Conservation (phyloP, 2,113 vertebrate genomes). For the Burhinus bistriatus region DNA sequence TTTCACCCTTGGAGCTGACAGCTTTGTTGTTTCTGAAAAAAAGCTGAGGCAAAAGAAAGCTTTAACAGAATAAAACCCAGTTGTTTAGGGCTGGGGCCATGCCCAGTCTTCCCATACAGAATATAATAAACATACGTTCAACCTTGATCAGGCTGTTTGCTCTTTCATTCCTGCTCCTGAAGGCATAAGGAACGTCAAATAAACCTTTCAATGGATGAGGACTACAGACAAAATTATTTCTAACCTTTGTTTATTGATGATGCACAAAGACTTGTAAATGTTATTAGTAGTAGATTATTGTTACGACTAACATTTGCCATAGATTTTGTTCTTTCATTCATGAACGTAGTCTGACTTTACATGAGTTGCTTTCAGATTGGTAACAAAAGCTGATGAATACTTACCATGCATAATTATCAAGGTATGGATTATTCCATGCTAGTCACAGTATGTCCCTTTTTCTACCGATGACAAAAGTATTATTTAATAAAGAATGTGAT, state of each 20-base stretch:
- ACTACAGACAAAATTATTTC: neutral
- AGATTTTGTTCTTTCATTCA: neutral
- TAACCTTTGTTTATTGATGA: neutral
- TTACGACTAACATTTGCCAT: neutral
- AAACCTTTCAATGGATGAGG: neutral
- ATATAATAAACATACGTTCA: neutral
- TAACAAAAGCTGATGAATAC: neutral
- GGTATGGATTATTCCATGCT: neutral
- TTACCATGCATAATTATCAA: neutral
- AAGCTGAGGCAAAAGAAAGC: neutral
- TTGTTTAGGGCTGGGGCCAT: neutral
- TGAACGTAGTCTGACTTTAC: neutral
- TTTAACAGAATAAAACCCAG: neutral
- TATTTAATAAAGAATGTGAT: neutral
- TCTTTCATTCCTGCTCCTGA: neutral
- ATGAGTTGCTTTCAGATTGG: neutral
- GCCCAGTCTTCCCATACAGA: neutral
- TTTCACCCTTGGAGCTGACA: neutral
- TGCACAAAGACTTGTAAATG: neutral
- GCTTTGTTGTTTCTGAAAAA: neutral
- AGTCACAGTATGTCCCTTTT: neutral
- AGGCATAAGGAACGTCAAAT: neutral
- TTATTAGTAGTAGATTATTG: neutral
- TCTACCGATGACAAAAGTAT: neutral
- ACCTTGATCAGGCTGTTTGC: neutral